These are phyloP conservation scores for Oophaga sylvatica DNA, from an alignment of 2,797 vertebrate genomes.

Conservation along the genomic window DNA sequence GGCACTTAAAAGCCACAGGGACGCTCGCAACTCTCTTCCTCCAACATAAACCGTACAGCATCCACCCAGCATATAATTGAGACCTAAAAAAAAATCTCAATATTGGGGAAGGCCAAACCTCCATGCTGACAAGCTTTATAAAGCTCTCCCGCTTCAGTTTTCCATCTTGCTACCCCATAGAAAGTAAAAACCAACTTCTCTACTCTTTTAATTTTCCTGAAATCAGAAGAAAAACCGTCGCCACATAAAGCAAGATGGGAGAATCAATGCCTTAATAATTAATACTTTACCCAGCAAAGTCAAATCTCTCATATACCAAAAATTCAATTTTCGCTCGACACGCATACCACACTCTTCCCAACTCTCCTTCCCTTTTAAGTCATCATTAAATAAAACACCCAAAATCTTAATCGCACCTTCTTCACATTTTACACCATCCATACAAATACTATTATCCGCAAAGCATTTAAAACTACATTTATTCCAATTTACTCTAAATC, in stretches of 20 bases:
- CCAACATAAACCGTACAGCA: neutral
- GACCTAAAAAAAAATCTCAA: neutral
- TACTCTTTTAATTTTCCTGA: neutral
- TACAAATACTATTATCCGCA: neutral
- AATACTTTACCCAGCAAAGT: neutral
- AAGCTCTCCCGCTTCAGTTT: neutral
- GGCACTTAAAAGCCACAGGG: neutral
- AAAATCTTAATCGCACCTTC: neutral
- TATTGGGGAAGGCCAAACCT: neutral
- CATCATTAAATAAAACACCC: neutral
- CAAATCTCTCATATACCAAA: neutral
- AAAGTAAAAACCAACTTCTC: neutral
- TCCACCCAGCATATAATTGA: neutral
- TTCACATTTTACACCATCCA: neutral
- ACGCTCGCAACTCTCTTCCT: neutral
- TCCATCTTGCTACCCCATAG: constrained; percentile 19
- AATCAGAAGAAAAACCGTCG: neutral
- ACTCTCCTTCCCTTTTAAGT: neutral
- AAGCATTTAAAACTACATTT: no score
- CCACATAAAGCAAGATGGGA: neutral
- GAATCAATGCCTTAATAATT: neutral
- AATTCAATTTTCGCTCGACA: neutral
- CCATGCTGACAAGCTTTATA: neutral
- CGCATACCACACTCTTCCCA: neutral
- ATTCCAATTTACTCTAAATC: neutral